Evolutionary conservation across 2,888 invertebrate genomes (phyloP), one percentile per base, ranked within the genome.

Genomic region (Aelia acuminata): DNA sequence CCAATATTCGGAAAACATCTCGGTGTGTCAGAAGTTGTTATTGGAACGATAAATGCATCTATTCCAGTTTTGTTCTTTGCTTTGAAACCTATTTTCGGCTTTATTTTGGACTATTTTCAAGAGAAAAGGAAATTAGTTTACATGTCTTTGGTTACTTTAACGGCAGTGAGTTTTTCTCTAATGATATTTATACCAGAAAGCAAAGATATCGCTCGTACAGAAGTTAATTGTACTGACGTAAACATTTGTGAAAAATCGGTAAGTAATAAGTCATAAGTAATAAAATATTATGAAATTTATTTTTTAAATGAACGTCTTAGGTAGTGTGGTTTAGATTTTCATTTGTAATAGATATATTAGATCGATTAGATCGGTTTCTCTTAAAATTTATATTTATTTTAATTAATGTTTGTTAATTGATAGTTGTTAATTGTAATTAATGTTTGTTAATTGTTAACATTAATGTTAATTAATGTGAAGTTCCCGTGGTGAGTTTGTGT

Each of bases 1-100:
- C 94, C 95, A 89, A 96, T 97, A 20, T 96, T 95, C 92, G 97
- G 96, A 0, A 94, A 95, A 90, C 96, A 97, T 92, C 92, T 97
- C 90, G 97, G 97, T 15, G 94, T 97, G 43, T 95, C 96, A 0
- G 94, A 96, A 0, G 93, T 94, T 0, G 94, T 95, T 0, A 96
- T 97, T 96, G 97, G 97, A 3, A 94, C 94, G 90, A 94, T 97
- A 85, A 96, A 95, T 0, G 95, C 96, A 0, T 93, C 96, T 3
- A 92, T 97, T 89, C 97, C 97, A 0, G 93, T 97, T n/a, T 92
- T 96, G 63, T 96, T 96, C 93, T 94, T 96, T 0, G 91, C 96
- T 0, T 95, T 96, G 0, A 97, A 97, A 92, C 96, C 97, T 0
- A 91, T 94, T 1, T 95, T 96, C 91, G 97, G 97, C 7, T 95